phyloP scores from a whole-genome alignment of 2,797 vertebrate genomes.

The Anguilla marmorata region DNA sequence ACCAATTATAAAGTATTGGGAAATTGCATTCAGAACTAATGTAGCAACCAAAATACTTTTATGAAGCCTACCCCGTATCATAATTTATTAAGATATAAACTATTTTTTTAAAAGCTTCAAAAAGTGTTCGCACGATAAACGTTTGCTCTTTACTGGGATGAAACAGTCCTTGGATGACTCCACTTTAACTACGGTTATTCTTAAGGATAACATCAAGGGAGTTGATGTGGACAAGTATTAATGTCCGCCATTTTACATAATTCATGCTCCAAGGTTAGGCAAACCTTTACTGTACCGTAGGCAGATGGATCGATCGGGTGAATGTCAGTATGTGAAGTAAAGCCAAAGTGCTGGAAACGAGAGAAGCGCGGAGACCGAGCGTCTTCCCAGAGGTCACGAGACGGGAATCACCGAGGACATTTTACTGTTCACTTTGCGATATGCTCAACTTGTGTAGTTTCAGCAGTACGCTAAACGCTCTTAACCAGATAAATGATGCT shows the following conservation, averaged over 20 bases:
- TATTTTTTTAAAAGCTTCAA: not conserved
- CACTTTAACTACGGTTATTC: not conserved
- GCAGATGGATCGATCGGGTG: not conserved
- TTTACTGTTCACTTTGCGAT: conserved; percentile 50
- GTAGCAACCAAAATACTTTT: not conserved
- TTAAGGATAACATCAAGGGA: not conserved
- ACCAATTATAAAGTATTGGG: not conserved
- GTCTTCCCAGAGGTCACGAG: not conserved
- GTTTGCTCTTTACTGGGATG: not conserved
- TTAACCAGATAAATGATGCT: conserved; percentile 67
- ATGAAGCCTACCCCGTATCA: not conserved
- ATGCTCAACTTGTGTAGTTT: conserved; percentile 55
- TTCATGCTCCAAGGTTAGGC: conserved; percentile 8
- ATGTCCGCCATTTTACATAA: conserved; percentile 2
- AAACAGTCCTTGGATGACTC: not conserved
- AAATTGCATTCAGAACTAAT: not conserved
- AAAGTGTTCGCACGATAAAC: not conserved
- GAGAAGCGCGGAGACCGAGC: not conserved
- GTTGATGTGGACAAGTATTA: not conserved
- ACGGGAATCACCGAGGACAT: conserved; percentile 41
- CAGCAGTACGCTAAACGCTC: conserved; percentile 66
- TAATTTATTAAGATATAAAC: not conserved
- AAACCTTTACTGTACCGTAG: not conserved
- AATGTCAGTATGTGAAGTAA: not conserved
- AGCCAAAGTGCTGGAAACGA: not conserved